Conservation (phyloP, 2,113 vertebrate species). For the Piprites chloris region DNA sequence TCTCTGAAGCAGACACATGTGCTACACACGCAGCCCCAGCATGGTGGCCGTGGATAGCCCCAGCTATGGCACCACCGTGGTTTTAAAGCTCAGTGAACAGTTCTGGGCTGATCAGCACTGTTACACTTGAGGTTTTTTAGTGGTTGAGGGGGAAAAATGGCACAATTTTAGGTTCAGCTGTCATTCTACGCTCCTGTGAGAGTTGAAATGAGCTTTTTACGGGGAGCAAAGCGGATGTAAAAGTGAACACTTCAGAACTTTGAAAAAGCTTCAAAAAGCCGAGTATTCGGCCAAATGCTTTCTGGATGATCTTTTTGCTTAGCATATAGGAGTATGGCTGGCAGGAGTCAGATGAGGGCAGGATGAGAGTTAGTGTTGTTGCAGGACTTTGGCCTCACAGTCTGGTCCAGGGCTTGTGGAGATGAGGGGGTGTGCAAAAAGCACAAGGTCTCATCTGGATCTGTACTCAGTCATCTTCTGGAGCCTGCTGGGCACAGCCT, state of each 20-base stretch:
- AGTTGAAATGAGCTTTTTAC: background rate
- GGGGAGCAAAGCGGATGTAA: background rate
- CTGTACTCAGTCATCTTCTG: background rate
- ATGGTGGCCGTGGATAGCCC: background rate
- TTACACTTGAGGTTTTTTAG: background rate
- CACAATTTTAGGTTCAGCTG: background rate
- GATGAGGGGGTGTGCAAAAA: background rate
- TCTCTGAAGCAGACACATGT: background rate
- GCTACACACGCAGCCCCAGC: background rate
- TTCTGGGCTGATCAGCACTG: background rate
- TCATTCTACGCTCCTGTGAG: fast-evolving
- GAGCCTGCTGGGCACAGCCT: background rate
- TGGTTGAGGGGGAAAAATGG: background rate
- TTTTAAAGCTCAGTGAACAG: background rate
- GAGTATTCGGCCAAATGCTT: background rate
- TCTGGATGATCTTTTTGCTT: background rate
- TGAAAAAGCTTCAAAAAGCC: background rate
- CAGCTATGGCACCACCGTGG: fast-evolving
- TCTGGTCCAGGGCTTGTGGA: background rate
- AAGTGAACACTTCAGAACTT: background rate
- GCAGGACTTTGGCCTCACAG: background rate
- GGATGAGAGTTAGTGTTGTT: background rate
- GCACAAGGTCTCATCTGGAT: background rate
- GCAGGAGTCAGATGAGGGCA: background rate
- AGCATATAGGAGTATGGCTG: background rate